Percentiles rank a stretch among this genome's conserved stretches.
These are phyloP conservation scores for Montipora efflorescens DNA, from an alignment of 64 coral and sea anemone genomes.

Conservation along the genomic window DNA sequence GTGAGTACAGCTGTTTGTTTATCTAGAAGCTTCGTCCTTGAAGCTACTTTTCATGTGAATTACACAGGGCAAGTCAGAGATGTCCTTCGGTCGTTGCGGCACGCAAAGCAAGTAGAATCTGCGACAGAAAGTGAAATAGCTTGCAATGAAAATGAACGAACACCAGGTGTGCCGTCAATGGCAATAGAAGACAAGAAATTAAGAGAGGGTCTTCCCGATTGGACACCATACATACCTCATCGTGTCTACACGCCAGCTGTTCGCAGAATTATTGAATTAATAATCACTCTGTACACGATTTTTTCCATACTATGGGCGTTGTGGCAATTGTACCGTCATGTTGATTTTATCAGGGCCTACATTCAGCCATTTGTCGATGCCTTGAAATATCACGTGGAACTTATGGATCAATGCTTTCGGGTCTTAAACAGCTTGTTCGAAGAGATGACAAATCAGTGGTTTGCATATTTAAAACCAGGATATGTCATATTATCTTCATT, in stretches of 20 bases:
- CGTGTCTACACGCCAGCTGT: constrained; percentile 82
- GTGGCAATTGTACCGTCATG: constrained; percentile 97
- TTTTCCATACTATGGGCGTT: constrained; percentile 95
- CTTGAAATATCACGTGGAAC: constrained; percentile 78
- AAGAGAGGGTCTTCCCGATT: constrained; percentile 90
- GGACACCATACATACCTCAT: constrained; percentile 89
- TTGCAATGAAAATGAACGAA: neutral
- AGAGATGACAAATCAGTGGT: constrained; percentile 89
- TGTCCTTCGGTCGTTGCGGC: constrained; percentile 81
- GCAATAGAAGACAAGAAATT: constrained; percentile 34
- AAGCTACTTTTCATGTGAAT: constrained; percentile 90
- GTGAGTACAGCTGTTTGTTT: neutral
- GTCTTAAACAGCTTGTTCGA: constrained; percentile 88
- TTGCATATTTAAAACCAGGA: constrained; percentile 89
- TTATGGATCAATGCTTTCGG: constrained; percentile 81
- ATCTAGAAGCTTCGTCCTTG: constrained; percentile 38
- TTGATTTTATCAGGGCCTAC: constrained; percentile 93
- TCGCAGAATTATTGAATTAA: constrained; percentile 77
- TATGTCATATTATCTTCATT: constrained; percentile 82
- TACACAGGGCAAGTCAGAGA: constrained; percentile 91
- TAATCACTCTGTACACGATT: constrained; percentile 81
- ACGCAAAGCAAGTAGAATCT: constrained; percentile 67
- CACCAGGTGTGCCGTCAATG: neutral
- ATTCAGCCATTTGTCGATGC: constrained; percentile 80
- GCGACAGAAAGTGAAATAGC: neutral